Base-by-base conservation (phyloP, 2,888 invertebrate genomes). In the Hyposoter didymator region DNA sequence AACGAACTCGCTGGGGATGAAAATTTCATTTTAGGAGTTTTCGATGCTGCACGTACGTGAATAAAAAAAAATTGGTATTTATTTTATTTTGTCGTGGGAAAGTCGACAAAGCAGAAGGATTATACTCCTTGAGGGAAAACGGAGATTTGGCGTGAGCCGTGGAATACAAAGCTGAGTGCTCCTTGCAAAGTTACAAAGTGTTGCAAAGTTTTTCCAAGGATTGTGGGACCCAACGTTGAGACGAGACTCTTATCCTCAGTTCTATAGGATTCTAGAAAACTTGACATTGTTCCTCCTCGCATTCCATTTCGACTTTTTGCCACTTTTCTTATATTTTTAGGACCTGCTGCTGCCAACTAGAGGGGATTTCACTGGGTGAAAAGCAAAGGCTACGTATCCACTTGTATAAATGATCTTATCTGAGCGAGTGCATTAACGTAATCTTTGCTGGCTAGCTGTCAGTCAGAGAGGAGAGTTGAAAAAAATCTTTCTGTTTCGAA, bases 341-440 rank as follows among this genome's bases (percentile, higher is more conserved):
- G 14, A 67, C 12, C 19, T 19, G 35, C 66, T 19, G 6, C 43
- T 2, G 32, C 19, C n/a, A 67, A 43, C 66, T 10, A 45, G 43
- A 45, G 19, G 22, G 12, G 19, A 43, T 39, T 67, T 67, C 8
- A 12, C 45, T 45, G 8, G 12, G 19, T 52, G 22, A 72, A 72
- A 72, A 72, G 32, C 35, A 47, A 52, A n/a, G 52, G 28, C 55
- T 43, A 78, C 62, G 28, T 28, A 59, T 59, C 73, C 78, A 78
- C 78, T 78, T 83, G 72, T 52, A 72, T 72, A 59, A 78, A 83
- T 78, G 35, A 66, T 52, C 72, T 78, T 45, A 14, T 28, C n/a
- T 17, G n/a, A 28, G 45, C 35, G 35, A 32, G 78, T 73, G 45
- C 73, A 52, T 67, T 19, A 43, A 14, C 28, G n/a, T 76, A 69